These are phyloP conservation scores for Caenorhabditis tropicalis DNA, from an alignment of 1,140 invertebrate genomes.

Conservation along the genomic window DNA sequence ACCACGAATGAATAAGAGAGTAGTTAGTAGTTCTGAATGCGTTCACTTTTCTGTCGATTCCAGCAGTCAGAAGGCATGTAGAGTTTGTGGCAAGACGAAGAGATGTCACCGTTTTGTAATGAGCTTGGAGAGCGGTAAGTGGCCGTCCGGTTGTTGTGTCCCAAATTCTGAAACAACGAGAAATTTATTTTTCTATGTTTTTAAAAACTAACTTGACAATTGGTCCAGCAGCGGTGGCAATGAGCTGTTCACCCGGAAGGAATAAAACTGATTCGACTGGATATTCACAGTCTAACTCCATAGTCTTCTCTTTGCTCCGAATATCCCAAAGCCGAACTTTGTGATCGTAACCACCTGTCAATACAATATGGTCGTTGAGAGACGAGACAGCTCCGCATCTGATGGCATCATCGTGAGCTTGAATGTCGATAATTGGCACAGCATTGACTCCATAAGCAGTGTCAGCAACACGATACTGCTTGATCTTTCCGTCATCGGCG, in stretches of 20 bases:
- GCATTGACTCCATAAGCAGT: constrained; percentile 35
- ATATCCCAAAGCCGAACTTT: constrained; percentile 82
- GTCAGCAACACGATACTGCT: constrained; percentile 61
- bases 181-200: not conserved
- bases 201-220: constrained; percentile 76
- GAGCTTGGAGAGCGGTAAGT: constrained; percentile 80
- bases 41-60: constrained; percentile 89
- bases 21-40: constrained; percentile 82
- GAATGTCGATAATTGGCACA: constrained; percentile 36
- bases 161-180: constrained; percentile 81
- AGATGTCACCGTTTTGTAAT: constrained; percentile 80
- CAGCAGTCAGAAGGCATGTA: constrained; percentile 84
- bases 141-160: constrained; percentile 85
- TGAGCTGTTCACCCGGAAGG: constrained; percentile 86
- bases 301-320: constrained; percentile 78
- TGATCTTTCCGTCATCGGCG: constrained; percentile 88
- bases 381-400: constrained; percentile 83
- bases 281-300: constrained; percentile 82
- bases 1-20: constrained; percentile 82
- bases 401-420: constrained; percentile 78
- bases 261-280: constrained; percentile 90
- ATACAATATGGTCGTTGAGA: constrained; percentile 79
- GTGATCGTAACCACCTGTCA: constrained; percentile 75
- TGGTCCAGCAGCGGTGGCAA: constrained; percentile 88
- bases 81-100: constrained; percentile 80